Evolutionary conservation across 2,797 vertebrate species (phyloP).

Genomic region (Graptemys geographica): DNA sequence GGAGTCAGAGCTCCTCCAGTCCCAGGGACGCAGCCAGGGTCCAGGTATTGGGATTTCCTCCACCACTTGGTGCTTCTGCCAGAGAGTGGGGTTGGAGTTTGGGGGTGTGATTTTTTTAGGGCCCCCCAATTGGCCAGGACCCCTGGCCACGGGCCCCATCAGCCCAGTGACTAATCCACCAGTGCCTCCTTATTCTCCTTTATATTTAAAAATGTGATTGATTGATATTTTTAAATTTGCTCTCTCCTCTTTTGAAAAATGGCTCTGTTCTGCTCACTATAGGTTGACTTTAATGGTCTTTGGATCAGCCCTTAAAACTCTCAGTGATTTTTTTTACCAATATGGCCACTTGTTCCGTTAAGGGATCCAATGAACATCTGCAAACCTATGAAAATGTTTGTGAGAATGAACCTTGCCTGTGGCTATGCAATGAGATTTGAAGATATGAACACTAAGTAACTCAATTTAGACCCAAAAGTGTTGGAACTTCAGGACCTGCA

Average conservation of each 20-base stretch:
- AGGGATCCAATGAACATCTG: not conserved
- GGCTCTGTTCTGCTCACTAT: not conserved
- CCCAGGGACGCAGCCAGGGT: no score
- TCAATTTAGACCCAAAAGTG: not conserved
- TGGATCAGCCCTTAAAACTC: not conserved
- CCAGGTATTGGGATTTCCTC: no score
- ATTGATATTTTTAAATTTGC: not conserved
- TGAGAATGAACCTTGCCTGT: not conserved
- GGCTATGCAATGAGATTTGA: not conserved
- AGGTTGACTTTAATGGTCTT: not conserved
- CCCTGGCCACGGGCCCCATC: no score
- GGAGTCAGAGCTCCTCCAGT: no score
- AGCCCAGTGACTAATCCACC: no score
- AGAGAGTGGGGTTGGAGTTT: no score
- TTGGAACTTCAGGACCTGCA: not conserved
- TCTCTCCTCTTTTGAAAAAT: not conserved
- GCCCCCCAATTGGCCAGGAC: no score
- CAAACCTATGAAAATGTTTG: not conserved
- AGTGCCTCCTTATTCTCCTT: not conserved
- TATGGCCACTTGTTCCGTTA: not conserved
- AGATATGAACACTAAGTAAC: not conserved
- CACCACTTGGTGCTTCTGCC: no score
- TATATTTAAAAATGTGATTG: not conserved
- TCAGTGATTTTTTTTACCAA: not conserved
- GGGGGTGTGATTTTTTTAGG: no score